Evolutionary conservation across 2,888 invertebrate species (phyloP).

Genomic region (Cataglyphis albicans): DNA sequence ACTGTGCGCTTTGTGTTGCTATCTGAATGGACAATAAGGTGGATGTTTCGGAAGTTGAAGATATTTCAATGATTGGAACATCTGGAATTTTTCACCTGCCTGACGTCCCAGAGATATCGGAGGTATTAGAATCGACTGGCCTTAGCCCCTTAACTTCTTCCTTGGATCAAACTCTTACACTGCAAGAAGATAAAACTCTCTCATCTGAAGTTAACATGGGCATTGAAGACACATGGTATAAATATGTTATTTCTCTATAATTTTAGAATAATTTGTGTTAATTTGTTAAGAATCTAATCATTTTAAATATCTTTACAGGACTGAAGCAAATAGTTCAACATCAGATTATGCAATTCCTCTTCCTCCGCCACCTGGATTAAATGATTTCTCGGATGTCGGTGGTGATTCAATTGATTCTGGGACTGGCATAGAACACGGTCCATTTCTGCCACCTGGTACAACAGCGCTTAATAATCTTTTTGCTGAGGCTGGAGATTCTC

Average conservation of each 20-base stretch:
- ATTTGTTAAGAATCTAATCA: neutral
- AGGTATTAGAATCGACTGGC: constrained; percentile 82
- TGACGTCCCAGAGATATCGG: constrained; percentile 80
- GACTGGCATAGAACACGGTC: constrained; percentile 81
- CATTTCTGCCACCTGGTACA: constrained; percentile 82
- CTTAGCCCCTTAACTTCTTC: constrained; percentile 84
- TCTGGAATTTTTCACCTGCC: constrained; percentile 79
- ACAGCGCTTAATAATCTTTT: constrained; percentile 83
- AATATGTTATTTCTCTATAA: constrained; percentile 12
- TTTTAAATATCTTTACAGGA: constrained; percentile 72
- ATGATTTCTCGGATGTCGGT: constrained; percentile 80
- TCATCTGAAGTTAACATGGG: constrained; percentile 84
- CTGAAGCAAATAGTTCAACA: constrained; percentile 82
- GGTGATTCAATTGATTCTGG: constrained; percentile 79
- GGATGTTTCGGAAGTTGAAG: constrained; percentile 80
- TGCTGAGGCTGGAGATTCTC: constrained; percentile 82
- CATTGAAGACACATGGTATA: constrained; percentile 86
- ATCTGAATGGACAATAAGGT: constrained; percentile 84
- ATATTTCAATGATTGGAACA: constrained; percentile 83
- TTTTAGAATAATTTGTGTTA: neutral
- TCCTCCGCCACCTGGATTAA: constrained; percentile 81
- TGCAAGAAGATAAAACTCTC: constrained; percentile 81
- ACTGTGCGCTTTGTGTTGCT: constrained; percentile 67
- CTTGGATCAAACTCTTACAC: constrained; percentile 81
- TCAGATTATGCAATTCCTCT: constrained; percentile 83